Percentiles rank a stretch among this genome's conserved stretches.
These are phyloP conservation scores for Ceratothoa steindachneri DNA, from an alignment of 2,888 invertebrate genomes.

Conservation along the genomic window DNA sequence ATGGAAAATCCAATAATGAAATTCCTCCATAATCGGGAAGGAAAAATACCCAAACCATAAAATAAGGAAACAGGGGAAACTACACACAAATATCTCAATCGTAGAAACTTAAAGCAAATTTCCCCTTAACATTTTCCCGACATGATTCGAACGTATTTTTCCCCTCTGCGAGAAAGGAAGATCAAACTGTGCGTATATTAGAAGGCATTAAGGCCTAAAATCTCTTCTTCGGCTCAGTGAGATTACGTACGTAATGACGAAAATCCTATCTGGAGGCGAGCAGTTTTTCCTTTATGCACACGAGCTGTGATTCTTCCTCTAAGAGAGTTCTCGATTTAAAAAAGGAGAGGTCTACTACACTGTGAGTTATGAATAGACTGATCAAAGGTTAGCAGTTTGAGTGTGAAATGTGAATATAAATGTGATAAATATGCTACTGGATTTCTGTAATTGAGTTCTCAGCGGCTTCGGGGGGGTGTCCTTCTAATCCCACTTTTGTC, in stretches of 20 bases:
- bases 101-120: not conserved
- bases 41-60: too few relatives aligned
- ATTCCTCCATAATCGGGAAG: too few relatives aligned
- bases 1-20: not conserved
- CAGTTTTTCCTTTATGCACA: not conserved
- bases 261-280: not conserved
- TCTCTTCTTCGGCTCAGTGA: not conserved
- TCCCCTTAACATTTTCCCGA: not conserved
- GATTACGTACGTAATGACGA: not conserved
- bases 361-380: not conserved
- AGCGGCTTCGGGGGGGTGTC: too few relatives aligned
- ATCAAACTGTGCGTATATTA: not conserved
- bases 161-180: not conserved
- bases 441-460: too few relatives aligned
- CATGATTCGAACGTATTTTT: not conserved
- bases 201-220: not conserved
- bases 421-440: not conserved
- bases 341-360: not conserved
- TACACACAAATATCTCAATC: not conserved
- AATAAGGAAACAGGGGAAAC: too few relatives aligned
- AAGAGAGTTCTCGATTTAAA: not conserved
- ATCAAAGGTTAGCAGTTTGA: not conserved
- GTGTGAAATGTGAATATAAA: not conserved
- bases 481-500: too few relatives aligned
- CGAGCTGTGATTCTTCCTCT: not conserved